These are phyloP conservation scores for Atta cephalotes DNA, from an alignment of 1,140 invertebrate genomes.

Conservation along the genomic window DNA sequence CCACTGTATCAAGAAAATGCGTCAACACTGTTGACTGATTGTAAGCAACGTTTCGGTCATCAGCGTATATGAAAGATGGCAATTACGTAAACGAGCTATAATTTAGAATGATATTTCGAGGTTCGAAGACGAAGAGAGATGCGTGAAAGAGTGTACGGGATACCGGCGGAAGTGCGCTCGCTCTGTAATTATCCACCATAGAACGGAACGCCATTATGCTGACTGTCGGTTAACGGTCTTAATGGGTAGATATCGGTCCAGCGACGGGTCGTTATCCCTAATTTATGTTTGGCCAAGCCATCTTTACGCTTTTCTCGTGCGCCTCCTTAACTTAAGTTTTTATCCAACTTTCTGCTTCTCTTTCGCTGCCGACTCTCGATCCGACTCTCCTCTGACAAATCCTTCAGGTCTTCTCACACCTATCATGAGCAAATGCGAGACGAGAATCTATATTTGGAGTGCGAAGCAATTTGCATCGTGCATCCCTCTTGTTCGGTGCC, in stretches of 20 bases:
- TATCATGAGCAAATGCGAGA: not conserved
- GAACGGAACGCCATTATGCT: slow-evolving; percentile 65
- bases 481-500: not conserved
- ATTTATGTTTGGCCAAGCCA: slow-evolving; percentile 66
- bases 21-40: slow-evolving; percentile 32
- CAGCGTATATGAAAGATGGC: slow-evolving; percentile 23
- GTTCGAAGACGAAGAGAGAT: not conserved
- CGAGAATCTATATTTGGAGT: slow-evolving; percentile 32
- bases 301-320: slow-evolving; percentile 3
- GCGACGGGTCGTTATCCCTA: slow-evolving; percentile 67
- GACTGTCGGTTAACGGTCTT: slow-evolving; percentile 63
- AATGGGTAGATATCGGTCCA: slow-evolving; percentile 65
- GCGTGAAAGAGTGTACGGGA: slow-evolving; percentile 20
- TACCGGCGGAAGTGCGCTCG: slow-evolving; percentile 52
- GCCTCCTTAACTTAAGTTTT: slow-evolving; percentile 24
- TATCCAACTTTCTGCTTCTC: slow-evolving; percentile 17
- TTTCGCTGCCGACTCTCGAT: slow-evolving; percentile 21
- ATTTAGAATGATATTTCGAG: slow-evolving; percentile 63
- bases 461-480: slow-evolving; percentile 15
- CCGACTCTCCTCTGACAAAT: not conserved
- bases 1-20: not conserved
- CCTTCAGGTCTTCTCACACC: not conserved
- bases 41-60: slow-evolving; percentile 33
- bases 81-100: slow-evolving; percentile 66
- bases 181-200: slow-evolving; percentile 68